Percentiles rank a stretch among this genome's conserved stretches.
Conservation (phyloP, 2,113 vertebrate species). For the Aspidoscelis tigris region DNA sequence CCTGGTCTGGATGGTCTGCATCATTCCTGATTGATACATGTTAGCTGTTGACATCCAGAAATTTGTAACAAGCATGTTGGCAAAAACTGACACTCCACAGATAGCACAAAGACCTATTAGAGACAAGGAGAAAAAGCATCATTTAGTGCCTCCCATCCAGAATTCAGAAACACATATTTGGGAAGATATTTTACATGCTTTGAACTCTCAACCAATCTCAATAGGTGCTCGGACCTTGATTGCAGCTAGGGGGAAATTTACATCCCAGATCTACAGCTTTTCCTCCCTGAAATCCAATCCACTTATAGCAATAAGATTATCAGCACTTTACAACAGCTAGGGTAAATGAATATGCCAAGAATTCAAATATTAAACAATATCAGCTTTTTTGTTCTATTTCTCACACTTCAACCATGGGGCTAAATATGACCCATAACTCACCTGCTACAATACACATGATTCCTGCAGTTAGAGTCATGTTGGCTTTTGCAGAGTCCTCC, state of each 20-base stretch:
- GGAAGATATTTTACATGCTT: too few relatives aligned
- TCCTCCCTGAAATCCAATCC: background rate
- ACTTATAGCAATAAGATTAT: too few relatives aligned
- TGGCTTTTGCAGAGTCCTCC: conserved; percentile 89
- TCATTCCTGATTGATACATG: conserved; percentile 75
- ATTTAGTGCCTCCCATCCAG: background rate
- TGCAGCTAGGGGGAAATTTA: too few relatives aligned
- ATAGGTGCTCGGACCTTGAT: too few relatives aligned
- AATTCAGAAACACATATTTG: background rate
- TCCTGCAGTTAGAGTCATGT: conserved; percentile 88
- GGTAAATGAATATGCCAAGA: too few relatives aligned
- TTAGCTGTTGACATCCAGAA: conserved; percentile 84
- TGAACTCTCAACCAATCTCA: too few relatives aligned
- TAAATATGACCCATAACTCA: conserved; percentile 48
- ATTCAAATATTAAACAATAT: background rate
- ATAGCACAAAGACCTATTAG: conserved; percentile 85
- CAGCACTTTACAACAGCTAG: background rate
- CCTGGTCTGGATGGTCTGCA: conserved; percentile 79
- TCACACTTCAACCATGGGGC: rapidly evolving
- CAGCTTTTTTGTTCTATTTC: background rate
- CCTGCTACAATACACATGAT: conserved; percentile 87
- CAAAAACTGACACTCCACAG: conserved; percentile 89
- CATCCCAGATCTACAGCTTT: too few relatives aligned
- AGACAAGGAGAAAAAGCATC: conserved; percentile 19
- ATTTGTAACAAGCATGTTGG: conserved; percentile 91